Evolutionary conservation across 1,140 invertebrate species (phyloP), one percentile per base, ranked within the genome.

Genomic region (Branchinecta lynchi): DNA sequence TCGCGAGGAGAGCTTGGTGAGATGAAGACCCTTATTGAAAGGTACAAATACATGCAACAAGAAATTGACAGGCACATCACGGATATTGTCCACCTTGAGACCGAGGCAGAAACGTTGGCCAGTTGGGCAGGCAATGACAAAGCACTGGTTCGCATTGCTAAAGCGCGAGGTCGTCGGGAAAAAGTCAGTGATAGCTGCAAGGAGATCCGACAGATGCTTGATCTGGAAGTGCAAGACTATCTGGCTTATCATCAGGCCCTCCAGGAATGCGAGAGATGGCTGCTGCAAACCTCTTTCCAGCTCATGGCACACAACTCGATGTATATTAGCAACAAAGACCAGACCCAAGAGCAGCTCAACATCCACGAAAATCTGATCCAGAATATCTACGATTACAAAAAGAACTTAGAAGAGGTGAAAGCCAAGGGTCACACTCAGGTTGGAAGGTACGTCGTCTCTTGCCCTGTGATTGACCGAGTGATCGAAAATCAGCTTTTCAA

Each of bases 241-340:
- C 89, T 88, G 75, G 82, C 85, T 21, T 98, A 96, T 76, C 90
- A 95, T 71, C 86, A 88, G 75, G 87, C 86, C 10, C 79, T 96
- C 9, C 93, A 96, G 80, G 93, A 96, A 72, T 90, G 88, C 0
- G 93, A 97, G 80, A 96, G 95, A 77, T 97, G 93, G 93, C 77
- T 97, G 32, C 79, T 96, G 21, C 92, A 95, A 80, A 90, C 92
- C 68, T 96, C 92, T 3, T 95, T 96, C 83, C 90, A 93, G 76
- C 80, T 98, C 0, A 96, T 96, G 92, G 90, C 92, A 0, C 92
- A 96, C 75, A 96, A 96, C 78, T 93, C 92, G 0, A 80, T 96
- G 8, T 94, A 93, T 75, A 94, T 96, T 70, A 88, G 88, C 3
- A 93, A 92, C 76, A 84, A 89, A 66, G 88, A 93, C 75, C 91